Evolutionary conservation across 2,113 vertebrate species (phyloP).

Genomic region (Cisticola juncidis): DNA sequence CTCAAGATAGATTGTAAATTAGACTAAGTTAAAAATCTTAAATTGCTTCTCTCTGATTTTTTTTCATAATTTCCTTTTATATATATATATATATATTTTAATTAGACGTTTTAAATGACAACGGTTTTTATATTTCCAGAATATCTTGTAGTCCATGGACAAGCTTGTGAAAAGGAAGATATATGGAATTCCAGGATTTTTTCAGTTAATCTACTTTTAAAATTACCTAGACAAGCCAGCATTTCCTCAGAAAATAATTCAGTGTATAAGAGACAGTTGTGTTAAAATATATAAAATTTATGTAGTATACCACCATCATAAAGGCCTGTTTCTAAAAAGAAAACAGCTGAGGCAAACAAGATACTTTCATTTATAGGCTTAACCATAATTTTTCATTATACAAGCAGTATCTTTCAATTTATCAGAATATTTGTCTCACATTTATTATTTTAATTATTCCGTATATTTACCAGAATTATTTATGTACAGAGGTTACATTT

Average conservation of each 20-base stretch:
- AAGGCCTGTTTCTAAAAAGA: slow-evolving; percentile 32
- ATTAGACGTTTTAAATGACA: background rate
- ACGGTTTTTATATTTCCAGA: background rate
- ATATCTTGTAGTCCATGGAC: background rate
- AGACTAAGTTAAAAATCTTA: background rate
- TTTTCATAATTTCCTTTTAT: background rate
- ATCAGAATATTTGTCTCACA: background rate
- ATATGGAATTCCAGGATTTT: background rate
- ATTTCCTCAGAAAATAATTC: slow-evolving; percentile 38
- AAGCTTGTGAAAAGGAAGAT: background rate
- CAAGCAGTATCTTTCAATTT: slow-evolving; percentile 13
- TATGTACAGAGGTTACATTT: background rate
- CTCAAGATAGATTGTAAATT: background rate
- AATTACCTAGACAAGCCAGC: background rate
- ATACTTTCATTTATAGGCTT: slow-evolving; percentile 23
- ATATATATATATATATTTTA: too few relatives aligned
- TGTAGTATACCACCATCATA: background rate
- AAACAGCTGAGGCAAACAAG: slow-evolving; percentile 30
- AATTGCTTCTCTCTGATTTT: background rate
- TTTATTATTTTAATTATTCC: slow-evolving; percentile 48
- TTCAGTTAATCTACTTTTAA: slow-evolving; percentile 14
- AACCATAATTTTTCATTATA: background rate
- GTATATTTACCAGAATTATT: background rate
- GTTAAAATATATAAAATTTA: slow-evolving; percentile 41
- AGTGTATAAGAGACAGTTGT: slow-evolving; percentile 1